Evolutionary conservation across 2,113 vertebrate genomes (phyloP).

Genomic region (Seriola dumerili): DNA sequence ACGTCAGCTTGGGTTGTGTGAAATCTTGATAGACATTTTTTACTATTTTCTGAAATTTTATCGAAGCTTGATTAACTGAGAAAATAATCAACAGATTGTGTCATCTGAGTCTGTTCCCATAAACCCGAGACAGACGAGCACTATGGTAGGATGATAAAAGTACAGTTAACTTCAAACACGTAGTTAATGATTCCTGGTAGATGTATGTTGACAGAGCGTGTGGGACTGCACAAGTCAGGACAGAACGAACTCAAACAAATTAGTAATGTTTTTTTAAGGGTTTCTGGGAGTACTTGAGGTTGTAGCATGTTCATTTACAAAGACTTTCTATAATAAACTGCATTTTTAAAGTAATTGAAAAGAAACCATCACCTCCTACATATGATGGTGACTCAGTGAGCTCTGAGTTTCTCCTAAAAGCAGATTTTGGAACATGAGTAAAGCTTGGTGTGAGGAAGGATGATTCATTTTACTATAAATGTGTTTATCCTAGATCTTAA

Average conservation of each 20-base stretch:
- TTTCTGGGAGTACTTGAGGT: not conserved
- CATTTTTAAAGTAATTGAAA: not conserved
- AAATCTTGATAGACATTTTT: not conserved
- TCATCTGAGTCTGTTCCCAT: not conserved
- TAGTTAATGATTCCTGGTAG: conserved; percentile 43
- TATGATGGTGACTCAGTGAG: not conserved
- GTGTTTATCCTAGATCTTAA: not conserved
- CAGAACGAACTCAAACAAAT: not conserved
- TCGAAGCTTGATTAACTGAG: not conserved
- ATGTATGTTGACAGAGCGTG: conserved; percentile 29
- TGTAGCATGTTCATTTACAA: not conserved
- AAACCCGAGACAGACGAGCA: not conserved
- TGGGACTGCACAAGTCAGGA: not conserved
- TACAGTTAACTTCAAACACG: not conserved
- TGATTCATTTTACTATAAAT: conserved; percentile 27
- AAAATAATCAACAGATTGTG: not conserved
- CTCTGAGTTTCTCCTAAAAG: conserved; percentile 3
- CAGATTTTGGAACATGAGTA: not conserved
- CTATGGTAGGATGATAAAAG: not conserved
- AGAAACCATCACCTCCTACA: conserved; percentile 35
- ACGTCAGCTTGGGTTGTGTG: no score
- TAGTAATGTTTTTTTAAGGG: not conserved
- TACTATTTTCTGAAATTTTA: no score
- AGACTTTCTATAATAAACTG: not conserved
- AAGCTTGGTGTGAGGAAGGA: not conserved